These are phyloP conservation scores for Pycnonotus jocosus DNA, from an alignment of 2,113 vertebrate species.

Conservation along the genomic window DNA sequence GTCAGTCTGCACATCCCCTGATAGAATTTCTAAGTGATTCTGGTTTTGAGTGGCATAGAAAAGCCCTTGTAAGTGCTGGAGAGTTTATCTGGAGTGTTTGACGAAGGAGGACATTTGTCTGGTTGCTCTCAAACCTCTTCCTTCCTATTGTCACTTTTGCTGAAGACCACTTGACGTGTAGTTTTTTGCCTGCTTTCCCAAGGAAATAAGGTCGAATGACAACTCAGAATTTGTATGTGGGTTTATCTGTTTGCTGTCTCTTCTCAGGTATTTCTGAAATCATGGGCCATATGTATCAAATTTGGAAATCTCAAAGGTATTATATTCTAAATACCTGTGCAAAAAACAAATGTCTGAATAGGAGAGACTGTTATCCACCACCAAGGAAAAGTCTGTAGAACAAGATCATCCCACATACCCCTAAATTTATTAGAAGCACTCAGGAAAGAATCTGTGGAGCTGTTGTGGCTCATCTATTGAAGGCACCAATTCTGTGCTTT, in stretches of 20 bases:
- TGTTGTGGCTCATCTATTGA: background rate
- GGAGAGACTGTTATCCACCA: background rate
- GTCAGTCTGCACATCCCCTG: background rate
- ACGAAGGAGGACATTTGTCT: background rate
- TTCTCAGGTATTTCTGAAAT: background rate
- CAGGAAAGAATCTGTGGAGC: background rate
- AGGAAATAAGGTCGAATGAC: background rate
- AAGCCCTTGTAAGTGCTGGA: background rate
- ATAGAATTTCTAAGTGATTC: background rate
- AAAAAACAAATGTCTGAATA: background rate
- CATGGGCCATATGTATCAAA: background rate
- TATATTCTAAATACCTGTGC: background rate
- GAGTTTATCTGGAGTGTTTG: background rate
- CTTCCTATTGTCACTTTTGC: background rate
- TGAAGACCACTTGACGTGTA: fast-evolving
- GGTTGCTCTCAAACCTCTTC: background rate
- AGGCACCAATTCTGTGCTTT: background rate
- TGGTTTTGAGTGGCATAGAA: background rate
- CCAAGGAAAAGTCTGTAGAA: background rate
- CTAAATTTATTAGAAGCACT: background rate
- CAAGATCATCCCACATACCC: background rate
- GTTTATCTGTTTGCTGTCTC: background rate
- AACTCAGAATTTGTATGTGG: background rate
- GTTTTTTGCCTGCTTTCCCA: background rate
- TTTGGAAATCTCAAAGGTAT: background rate